Evolutionary conservation across 2,797 vertebrate species (phyloP).

Genomic region (Bradypodion ventrale): DNA sequence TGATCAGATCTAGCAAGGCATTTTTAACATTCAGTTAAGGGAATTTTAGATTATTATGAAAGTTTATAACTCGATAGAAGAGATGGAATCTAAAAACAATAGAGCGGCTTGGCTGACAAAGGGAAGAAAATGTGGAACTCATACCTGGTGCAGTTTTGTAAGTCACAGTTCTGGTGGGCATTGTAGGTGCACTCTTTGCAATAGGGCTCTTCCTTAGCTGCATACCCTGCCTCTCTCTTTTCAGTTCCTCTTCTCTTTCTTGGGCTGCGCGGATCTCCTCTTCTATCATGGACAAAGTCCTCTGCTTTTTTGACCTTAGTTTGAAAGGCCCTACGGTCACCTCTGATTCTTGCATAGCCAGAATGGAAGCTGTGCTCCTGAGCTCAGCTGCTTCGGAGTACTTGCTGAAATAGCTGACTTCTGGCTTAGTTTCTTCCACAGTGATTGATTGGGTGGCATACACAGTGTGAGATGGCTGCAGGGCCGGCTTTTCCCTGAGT

Average conservation of each 20-base stretch:
- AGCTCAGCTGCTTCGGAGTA: constrained; percentile 96
- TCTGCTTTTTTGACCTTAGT: constrained; percentile 93
- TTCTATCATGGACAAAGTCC: constrained; percentile 97
- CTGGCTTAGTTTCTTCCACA: constrained; percentile 79
- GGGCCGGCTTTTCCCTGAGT: constrained; percentile 71
- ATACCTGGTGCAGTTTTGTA: constrained; percentile 92
- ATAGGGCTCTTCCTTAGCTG: constrained; percentile 72
- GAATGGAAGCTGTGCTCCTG: constrained; percentile 87
- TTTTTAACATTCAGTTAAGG: neutral
- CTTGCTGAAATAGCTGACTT: constrained; percentile 97
- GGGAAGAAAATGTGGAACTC: neutral
- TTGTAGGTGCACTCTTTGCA: constrained; percentile 78
- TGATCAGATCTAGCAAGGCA: neutral
- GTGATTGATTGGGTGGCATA: constrained; percentile 61
- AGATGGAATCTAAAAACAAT: neutral
- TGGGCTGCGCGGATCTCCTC: constrained; percentile 97
- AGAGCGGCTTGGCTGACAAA: neutral
- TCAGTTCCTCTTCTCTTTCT: constrained; percentile 94
- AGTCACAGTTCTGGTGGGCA: constrained; percentile 81
- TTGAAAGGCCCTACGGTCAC: constrained; percentile 91
- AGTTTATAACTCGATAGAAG: neutral
- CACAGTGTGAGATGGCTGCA: constrained; percentile 54
- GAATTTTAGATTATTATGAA: too few species aligned
- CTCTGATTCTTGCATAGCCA: constrained; percentile 84
- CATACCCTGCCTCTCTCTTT: constrained; percentile 85